Evolutionary conservation across 2,113 vertebrate species (phyloP), one percentile per base, ranked within the genome.

Genomic region (Candoia aspera): DNA sequence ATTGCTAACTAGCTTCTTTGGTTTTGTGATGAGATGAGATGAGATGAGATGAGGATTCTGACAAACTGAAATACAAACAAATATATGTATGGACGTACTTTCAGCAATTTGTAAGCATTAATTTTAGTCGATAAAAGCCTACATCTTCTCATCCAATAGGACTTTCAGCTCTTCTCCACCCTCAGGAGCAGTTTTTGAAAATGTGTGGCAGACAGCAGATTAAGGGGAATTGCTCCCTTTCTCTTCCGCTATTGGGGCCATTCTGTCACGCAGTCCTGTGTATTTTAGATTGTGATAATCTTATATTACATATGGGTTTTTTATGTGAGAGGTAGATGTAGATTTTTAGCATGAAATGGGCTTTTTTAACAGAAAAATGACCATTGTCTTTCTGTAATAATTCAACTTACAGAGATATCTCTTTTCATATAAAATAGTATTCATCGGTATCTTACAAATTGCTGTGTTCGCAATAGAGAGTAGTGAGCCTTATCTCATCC

Each of bases 31-130:
- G 85, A 89, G 86, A 88, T 87, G 88, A 23, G 5, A 49, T 49
- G 46, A 13, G 86, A 88, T 87, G 88, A n/a, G n/a, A 42, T 42
- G 42, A 13, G 84, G 2, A 11, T 88, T 91, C 23, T 90, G 58
- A 12, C n/a, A 86, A 87, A 90, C 5, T 5, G 15, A 62, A 55
- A 91, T 90, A 92, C 53, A 57, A 84, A 73, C 73, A n/a, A 79
- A 79, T 79, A 79, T 42, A 42, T 42, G 73, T 10, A 9, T 42
- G 73, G 73, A 42, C 49, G 57, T 9, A 11, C 9, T 83, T 55
- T n/a, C 10, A 79, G 29, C 1, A 2, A 83, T 90, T 79, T 83
- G 21, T 83, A 23, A 68, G 24, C 58, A 42, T 49, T 73, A 53
- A 60, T 24, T 60, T 26, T 60, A 46, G 19, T 87, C 21, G 55